Evolutionary conservation across 1,140 invertebrate genomes (phyloP), one percentile per base, ranked within the genome.

Genomic region (Tribolium madens): DNA sequence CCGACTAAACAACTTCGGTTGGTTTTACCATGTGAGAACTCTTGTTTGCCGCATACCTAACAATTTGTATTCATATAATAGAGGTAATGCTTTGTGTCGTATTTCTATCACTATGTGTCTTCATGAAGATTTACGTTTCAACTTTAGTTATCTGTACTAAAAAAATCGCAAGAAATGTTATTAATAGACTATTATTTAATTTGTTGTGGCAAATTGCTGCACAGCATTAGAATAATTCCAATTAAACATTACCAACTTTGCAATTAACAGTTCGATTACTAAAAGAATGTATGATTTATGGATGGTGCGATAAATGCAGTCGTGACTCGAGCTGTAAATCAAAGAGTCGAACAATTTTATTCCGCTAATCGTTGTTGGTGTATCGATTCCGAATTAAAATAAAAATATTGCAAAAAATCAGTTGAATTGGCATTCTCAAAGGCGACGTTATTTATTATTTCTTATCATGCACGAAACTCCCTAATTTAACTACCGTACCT

Each of bases 21-120:
- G 46, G 70, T 72, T 13, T 72, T 72, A 72, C 46, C 70, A 72
- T 72, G 70, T 72, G 70, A 72, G 70, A 72, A 72, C 70, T 72
- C 70, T 72, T 72, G 70, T 72, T 72, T 52, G 50, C 70, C 26
- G 21, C 46, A 72, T 50, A 72, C 46, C 47, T 14, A 72, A 72
- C 70, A 71, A 71, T 71, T 71, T 71, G 68, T 71, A 71, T 57
- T 75, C 50, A 26, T 57, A 75, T 50, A 64, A 64, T 33, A 64
- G 13, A 57, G 52, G 52, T 18, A 57, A 57, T 12, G 50, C 50
- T 13, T 17, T 60, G 9, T 60, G 53, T 60, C 53, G 53, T 60
- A 60, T 60, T 52, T 18, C 53, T 60, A 60, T 60, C 53, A 60
- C 53, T 60, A 60, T 64, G 26, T 33, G 57, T 64, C 57, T 10